phyloP scores from a whole-genome alignment of 2,888 invertebrate species.

The Drosophila borealis region DNA sequence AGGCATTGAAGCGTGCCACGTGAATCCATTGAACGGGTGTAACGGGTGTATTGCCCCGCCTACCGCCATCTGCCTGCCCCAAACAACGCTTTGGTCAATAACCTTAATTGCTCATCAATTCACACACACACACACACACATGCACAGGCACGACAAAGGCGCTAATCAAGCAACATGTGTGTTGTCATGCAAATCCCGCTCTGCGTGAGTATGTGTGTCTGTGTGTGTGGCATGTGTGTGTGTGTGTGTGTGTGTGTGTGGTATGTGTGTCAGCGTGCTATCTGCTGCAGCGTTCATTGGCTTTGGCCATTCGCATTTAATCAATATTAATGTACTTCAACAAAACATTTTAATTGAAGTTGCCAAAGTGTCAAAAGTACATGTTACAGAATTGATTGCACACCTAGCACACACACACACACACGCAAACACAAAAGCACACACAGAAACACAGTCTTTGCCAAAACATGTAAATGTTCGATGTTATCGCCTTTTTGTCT shows the following conservation, averaged over 20 bases:
- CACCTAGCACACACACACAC: neutral
- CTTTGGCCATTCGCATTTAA: slow-evolving; percentile 48
- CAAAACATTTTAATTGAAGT: slow-evolving; percentile 52
- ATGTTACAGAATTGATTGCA: slow-evolving; percentile 10
- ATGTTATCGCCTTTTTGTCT: no score
- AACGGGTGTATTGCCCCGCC: no score
- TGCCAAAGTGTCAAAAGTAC: slow-evolving; percentile 62
- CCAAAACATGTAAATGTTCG: no score
- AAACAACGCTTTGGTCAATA: slow-evolving; percentile 65
- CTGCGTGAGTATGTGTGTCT: slow-evolving; percentile 18
- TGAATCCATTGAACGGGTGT: slow-evolving; percentile 12
- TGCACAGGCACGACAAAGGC: slow-evolving; percentile 24
- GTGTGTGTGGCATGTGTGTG: slow-evolving; percentile 7
- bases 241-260: slow-evolving; percentile 16
- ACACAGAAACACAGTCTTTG: neutral
- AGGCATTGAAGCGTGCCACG: slow-evolving; percentile 54
- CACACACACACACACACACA: slow-evolving; percentile 30
- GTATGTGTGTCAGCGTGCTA: slow-evolving; percentile 55
- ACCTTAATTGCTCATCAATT: slow-evolving; percentile 77
- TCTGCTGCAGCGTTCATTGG: slow-evolving; percentile 29
- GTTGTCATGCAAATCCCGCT: slow-evolving; percentile 17
- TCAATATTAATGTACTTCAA: slow-evolving; percentile 52
- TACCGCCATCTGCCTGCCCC: neutral
- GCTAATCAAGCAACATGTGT: slow-evolving; percentile 56
- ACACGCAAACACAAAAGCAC: neutral